phyloP scores from a whole-genome alignment of 2,113 vertebrate species.

The Dipodomys spectabilis region DNA sequence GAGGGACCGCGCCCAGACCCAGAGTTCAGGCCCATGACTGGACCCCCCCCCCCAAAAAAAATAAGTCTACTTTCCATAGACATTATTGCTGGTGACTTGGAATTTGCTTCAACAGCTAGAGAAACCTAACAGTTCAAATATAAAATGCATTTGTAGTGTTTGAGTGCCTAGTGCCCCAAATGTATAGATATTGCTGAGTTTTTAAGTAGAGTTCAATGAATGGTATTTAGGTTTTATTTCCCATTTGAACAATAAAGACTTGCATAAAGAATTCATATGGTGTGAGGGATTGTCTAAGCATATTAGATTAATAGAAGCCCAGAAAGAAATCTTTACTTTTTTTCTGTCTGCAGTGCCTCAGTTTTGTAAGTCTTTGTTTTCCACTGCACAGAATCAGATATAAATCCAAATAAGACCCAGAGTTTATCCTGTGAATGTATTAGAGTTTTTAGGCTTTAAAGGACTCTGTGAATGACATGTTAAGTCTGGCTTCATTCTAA shows the following conservation, averaged over 20 bases:
- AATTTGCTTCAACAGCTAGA: conserved; percentile 18
- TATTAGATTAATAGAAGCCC: background rate
- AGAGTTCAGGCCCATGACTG: no score
- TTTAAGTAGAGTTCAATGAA: conserved; percentile 29
- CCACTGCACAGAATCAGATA: background rate
- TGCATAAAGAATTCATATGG: background rate
- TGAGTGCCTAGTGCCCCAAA: background rate
- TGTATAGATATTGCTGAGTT: background rate
- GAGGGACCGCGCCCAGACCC: no score
- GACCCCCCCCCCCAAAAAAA: no score
- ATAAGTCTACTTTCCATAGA: background rate
- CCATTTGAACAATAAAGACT: background rate
- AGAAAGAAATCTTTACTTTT: conserved; percentile 41
- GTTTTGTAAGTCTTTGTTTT: conserved; percentile 21
- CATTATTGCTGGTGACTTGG: background rate
- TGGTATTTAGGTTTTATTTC: background rate
- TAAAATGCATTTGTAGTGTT: background rate
- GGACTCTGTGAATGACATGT: background rate
- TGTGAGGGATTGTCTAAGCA: background rate
- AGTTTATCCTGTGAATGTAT: background rate
- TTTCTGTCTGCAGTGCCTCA: no score
- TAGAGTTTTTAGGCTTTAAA: background rate
- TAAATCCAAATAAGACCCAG: background rate
- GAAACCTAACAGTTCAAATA: background rate
- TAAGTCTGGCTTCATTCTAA: background rate